Conservation (phyloP, 2,888 invertebrate species). For the Lasioglossum vierecki region DNA sequence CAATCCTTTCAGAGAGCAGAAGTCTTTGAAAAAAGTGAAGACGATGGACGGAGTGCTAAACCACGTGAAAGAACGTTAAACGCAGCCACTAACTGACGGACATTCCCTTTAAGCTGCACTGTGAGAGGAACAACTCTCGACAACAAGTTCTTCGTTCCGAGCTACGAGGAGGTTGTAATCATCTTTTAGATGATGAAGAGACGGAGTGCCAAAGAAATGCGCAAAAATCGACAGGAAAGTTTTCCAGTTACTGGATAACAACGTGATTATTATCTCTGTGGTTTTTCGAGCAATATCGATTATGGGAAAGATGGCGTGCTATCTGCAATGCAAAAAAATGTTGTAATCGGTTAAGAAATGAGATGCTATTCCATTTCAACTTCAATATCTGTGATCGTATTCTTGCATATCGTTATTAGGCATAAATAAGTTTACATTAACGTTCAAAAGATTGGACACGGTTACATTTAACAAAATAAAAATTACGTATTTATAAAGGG, state of each 20-base stretch:
- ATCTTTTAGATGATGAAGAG: slow-evolving; percentile 7
- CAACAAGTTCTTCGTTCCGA: slow-evolving; percentile 6
- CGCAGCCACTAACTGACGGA: neutral
- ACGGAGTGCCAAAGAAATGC: neutral
- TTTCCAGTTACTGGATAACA: slow-evolving; percentile 5
- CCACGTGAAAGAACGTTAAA: slow-evolving; percentile 1
- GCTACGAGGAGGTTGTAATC: slow-evolving; percentile 1
- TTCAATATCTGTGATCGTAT: no score
- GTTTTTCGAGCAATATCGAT: neutral
- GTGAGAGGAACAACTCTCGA: slow-evolving; percentile 8
- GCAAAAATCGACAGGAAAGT: slow-evolving; percentile 11
- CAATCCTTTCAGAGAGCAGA: neutral
- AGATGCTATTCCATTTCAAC: neutral
- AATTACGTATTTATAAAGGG: no score
- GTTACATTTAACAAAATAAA: no score
- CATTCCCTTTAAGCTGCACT: slow-evolving; percentile 11
- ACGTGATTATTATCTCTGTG: neutral
- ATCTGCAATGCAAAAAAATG: neutral
- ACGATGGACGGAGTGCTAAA: neutral
- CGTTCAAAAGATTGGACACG: no score
- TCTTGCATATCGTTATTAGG: no score
- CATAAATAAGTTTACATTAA: no score
- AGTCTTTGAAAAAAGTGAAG: neutral
- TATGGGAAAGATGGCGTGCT: neutral
- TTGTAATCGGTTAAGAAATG: neutral